Conservation (phyloP, 2,888 invertebrate species). For the Pyralis farinalis region DNA sequence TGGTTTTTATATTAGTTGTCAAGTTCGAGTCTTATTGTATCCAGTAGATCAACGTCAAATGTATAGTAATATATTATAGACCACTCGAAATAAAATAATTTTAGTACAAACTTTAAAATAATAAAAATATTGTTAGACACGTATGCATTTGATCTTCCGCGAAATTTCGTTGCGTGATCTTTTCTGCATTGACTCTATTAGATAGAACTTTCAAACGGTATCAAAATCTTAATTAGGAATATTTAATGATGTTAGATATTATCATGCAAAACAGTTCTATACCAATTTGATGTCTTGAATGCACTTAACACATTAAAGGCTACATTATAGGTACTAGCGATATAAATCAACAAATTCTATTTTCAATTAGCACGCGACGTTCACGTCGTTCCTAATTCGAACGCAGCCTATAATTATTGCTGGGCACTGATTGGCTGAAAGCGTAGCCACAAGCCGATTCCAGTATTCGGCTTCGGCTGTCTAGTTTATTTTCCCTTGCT, state of each 20-base stretch:
- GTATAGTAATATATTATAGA: no score
- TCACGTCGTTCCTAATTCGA: slow-evolving; percentile 70
- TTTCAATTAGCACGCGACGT: slow-evolving; percentile 65
- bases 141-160: no score
- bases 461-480: slow-evolving; percentile 14
- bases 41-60: no score
- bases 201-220: background rate
- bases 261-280: background rate
- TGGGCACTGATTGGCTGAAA: slow-evolving; percentile 45
- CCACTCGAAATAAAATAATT: no score
- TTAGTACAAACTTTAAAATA: no score
- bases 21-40: no score
- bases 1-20: no score
- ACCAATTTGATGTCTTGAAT: background rate
- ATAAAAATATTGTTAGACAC: no score
- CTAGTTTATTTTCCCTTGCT: slow-evolving; percentile 42
- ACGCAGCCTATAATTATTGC: slow-evolving; percentile 69
- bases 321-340: slow-evolving; percentile 48
- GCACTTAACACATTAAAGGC: slow-evolving; percentile 3
- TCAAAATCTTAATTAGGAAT: background rate
- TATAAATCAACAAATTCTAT: slow-evolving; percentile 66
- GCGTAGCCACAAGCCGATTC: slow-evolving; percentile 20
- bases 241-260: background rate
- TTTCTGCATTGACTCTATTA: background rate
- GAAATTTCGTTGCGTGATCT: background rate